Base-by-base conservation (phyloP, 2,797 vertebrate genomes). In the Sebastes itinus region DNA sequence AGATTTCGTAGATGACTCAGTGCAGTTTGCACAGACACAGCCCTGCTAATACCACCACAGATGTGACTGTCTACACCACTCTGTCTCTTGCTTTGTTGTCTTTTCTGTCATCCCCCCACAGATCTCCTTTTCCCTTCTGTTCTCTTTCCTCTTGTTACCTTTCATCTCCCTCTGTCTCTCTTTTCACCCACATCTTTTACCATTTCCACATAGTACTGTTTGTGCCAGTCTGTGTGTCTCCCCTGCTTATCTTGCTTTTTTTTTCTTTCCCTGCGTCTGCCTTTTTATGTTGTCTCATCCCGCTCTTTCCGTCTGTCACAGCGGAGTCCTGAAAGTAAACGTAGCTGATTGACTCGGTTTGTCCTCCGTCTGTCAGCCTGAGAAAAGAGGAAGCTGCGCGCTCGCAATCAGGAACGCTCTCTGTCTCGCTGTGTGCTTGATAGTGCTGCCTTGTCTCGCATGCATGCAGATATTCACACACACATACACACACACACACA, bases 341-440 rank as follows among this genome's bases (percentile, higher is more conserved):
- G 61, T 33, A 67, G 60, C 81, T 90, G 90, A 92, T 90, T 91
- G 85, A 87, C 87, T 87, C 75, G 42, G 72, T 90, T 88, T 84
- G 80, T 82, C 81, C 85, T 83, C 83, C 65, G 42, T 84, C 84
- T 88, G 87, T 89, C 88, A 86, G 86, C 62, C 77, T 54, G 69
- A 83, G 82, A 84, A 77, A 75, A 78, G 59, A 62, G 69, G 85
- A 72, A 81, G 27, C 82, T 74, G 77, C 64, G 5, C 81, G 83
- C 79, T 87, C 46, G 78, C 91, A 92, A 91, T 94, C 90, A 94
- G 82, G 72, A 62, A 67, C 66, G 54, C 77, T 80, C 66, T 66
- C 87, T 77, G 80, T 89, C 85, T 77, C 80, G 66, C 86, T 84
- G 86, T 69, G 85, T 38, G 80, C 82, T 76, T 81, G 87, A 91